A percentile compares a stretch with the other conserved stretches of the same genome.
These are phyloP conservation scores for Calyptommatus sinebrachiatus DNA, from an alignment of 2,113 vertebrate species.

Conservation along the genomic window DNA sequence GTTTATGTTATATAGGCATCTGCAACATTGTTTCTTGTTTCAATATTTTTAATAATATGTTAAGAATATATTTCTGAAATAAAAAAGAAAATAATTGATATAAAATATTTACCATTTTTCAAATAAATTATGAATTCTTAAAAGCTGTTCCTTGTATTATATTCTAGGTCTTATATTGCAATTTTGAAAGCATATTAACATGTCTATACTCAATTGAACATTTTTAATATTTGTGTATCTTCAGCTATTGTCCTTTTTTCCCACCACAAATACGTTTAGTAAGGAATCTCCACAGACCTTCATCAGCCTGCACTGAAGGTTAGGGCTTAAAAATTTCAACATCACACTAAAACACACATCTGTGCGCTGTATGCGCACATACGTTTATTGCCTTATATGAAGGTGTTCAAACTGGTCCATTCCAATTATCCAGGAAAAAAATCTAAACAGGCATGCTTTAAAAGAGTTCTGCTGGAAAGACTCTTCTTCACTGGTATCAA, in stretches of 20 bases:
- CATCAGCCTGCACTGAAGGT: constrained; percentile 64
- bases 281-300: rapidly evolving
- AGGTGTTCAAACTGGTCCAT: constrained; percentile 68
- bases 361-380: constrained; percentile 59
- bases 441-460: constrained; percentile 71
- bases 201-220: neutral
- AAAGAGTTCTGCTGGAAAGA: constrained; percentile 65
- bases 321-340: neutral
- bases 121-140: neutral
- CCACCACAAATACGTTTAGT: neutral
- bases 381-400: constrained; percentile 80
- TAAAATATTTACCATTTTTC: neutral
- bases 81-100: neutral
- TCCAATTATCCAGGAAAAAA: constrained; percentile 79
- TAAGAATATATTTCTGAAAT: neutral
- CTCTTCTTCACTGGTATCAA: constrained; percentile 67
- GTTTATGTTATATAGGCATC: constrained; percentile 17
- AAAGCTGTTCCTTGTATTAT: neutral
- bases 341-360: constrained; percentile 43
- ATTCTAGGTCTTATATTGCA: neutral
- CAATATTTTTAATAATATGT: constrained; percentile 25
- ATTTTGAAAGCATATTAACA: neutral
- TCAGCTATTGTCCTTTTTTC: neutral
- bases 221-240: neutral
- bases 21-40: neutral